Conservation (phyloP, 2,888 invertebrate genomes). For the Dryobotodes eremita region DNA sequence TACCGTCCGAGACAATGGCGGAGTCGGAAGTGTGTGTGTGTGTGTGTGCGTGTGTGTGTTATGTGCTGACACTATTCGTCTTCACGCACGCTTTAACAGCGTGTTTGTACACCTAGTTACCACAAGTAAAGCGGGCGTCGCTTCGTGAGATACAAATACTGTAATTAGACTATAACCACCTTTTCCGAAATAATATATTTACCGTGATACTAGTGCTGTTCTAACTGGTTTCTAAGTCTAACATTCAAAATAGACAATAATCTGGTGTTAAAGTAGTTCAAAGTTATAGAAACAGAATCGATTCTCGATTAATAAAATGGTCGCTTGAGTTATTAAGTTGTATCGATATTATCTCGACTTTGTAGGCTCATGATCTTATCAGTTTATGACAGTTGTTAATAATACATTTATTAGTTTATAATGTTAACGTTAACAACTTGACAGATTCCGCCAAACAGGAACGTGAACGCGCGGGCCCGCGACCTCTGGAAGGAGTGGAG, state of each 20-base stretch:
- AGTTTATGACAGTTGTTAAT: not conserved
- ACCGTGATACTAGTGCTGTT: not conserved
- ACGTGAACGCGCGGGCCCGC: not conserved
- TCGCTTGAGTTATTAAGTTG: slow-evolving; percentile 7
- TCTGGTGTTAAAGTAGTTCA: not conserved
- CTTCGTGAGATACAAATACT: not conserved
- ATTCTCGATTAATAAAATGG: slow-evolving; percentile 26
- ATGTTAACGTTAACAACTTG: not conserved
- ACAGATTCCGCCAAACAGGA: not conserved
- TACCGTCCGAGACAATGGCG: no score
- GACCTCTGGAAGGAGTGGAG: not conserved
- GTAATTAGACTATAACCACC: not conserved
- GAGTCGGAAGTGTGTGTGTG: no score
- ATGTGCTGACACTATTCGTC: not conserved
- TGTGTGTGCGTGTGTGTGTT: not conserved
- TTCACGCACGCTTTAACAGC: not conserved
- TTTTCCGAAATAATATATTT: not conserved
- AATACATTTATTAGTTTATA: not conserved
- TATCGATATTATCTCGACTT: slow-evolving; percentile 1
- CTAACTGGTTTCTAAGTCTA: not conserved
- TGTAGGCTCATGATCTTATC: slow-evolving; percentile 2
- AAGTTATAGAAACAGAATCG: slow-evolving; percentile 1
- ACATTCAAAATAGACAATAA: not conserved
- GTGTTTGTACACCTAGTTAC: not conserved
- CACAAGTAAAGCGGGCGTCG: not conserved